phyloP scores from a whole-genome alignment of 2,888 invertebrate genomes.

The Heliothis peltigera region DNA sequence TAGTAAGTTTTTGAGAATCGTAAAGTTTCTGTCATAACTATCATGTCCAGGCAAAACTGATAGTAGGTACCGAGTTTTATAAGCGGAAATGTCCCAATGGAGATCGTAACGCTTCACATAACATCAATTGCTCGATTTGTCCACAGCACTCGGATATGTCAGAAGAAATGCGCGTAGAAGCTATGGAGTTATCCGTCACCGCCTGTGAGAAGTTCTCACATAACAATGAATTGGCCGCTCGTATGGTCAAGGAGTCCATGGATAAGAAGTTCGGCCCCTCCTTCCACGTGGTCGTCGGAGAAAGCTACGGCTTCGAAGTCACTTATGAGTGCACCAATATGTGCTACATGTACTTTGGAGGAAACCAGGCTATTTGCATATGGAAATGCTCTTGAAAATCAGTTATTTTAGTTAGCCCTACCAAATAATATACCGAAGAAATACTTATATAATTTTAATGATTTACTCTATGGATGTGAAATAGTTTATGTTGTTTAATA shows the following conservation, averaged over 20 bases:
- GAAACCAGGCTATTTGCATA: constrained; percentile 95
- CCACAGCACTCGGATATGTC: constrained; percentile 97
- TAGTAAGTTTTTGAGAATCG: neutral
- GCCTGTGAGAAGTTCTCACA: constrained; percentile 97
- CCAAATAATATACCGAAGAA: constrained; percentile 51
- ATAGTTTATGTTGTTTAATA: constrained; percentile 30
- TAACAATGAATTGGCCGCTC: constrained; percentile 97
- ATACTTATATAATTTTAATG: constrained; percentile 27
- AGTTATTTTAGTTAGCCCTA: constrained; percentile 31
- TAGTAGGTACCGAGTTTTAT: neutral
- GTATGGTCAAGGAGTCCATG: constrained; percentile 97
- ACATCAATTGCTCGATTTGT: constrained; percentile 40
- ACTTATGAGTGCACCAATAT: constrained; percentile 97
- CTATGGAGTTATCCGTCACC: constrained; percentile 96
- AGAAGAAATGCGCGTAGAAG: constrained; percentile 97
- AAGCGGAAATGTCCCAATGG: neutral
- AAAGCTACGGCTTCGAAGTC: constrained; percentile 98
- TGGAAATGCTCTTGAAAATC: constrained; percentile 95
- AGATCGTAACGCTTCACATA: neutral
- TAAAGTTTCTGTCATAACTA: neutral
- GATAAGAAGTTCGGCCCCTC: constrained; percentile 98
- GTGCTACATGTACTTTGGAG: constrained; percentile 97
- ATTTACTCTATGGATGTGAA: constrained; percentile 34
- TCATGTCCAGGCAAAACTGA: neutral
- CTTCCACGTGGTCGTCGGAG: constrained; percentile 98